Evolutionary conservation across 2,797 vertebrate species (phyloP).

Genomic region (Melanogrammus aeglefinus): DNA sequence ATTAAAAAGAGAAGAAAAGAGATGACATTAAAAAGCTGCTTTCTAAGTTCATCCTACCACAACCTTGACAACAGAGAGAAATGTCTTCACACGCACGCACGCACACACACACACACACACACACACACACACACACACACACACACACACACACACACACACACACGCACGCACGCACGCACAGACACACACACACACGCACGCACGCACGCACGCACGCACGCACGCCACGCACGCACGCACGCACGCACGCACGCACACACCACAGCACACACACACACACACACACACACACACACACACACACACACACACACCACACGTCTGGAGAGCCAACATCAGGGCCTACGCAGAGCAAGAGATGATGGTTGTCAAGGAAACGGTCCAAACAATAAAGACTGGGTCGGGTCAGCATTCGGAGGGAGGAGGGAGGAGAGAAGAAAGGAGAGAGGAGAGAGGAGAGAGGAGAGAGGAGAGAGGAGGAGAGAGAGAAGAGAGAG

Average conservation of each 20-base stretch:
- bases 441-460: background rate
- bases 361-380: constrained; percentile 23
- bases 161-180: background rate
- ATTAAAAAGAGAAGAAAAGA: background rate
- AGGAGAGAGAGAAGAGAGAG: too few relatives aligned
- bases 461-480: too few relatives aligned
- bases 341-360: background rate
- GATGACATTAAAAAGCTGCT: background rate
- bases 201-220: background rate
- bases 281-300: background rate
- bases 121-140: background rate
- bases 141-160: background rate
- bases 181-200: background rate
- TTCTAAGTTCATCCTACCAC: constrained; percentile 4
- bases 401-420: background rate
- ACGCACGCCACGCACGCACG: background rate
- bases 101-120: background rate
- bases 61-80: constrained; percentile 5
- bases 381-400: constrained; percentile 1
- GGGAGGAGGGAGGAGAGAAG: background rate
- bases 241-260: constrained; percentile 2
- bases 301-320: background rate
- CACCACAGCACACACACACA: too few relatives aligned
- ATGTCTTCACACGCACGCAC: background rate
- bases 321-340: constrained; percentile 7